phyloP scores from a whole-genome alignment of 2,797 vertebrate species.

The Cirrhinus mrigala region DNA sequence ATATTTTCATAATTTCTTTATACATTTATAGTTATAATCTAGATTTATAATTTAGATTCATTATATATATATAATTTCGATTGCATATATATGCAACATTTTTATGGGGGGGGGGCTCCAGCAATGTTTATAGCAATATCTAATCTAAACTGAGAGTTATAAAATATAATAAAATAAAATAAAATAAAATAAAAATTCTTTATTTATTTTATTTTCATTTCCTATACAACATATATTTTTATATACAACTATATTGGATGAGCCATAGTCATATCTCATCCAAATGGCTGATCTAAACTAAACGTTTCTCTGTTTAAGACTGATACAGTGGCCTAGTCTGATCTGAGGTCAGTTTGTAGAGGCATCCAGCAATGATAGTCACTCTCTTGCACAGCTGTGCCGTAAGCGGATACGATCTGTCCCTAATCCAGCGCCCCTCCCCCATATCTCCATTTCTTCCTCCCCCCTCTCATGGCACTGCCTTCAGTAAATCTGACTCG shows the following conservation, averaged over 20 bases:
- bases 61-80: too few species aligned
- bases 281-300: neutral
- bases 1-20: too few species aligned
- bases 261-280: neutral
- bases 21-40: too few species aligned
- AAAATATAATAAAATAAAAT: too few species aligned
- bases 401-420: conserved; percentile 66
- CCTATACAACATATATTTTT: too few species aligned
- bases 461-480: conserved; percentile 56
- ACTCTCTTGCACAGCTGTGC: conserved; percentile 70
- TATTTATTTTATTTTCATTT: too few species aligned
- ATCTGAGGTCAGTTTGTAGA: conserved; percentile 39
- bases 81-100: too few species aligned
- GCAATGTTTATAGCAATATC: too few species aligned
- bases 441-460: conserved; percentile 48
- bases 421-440: conserved; percentile 69
- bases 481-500: conserved; percentile 64
- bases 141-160: neutral
- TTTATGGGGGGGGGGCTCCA: too few species aligned
- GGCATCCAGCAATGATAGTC: conserved; percentile 41
- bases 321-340: neutral
- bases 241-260: neutral
- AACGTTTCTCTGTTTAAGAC: neutral
- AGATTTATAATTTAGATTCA: too few species aligned
- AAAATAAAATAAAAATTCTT: too few species aligned